phyloP scores from a whole-genome alignment of 2,888 invertebrate species.

The Caenorhabditis angaria region DNA sequence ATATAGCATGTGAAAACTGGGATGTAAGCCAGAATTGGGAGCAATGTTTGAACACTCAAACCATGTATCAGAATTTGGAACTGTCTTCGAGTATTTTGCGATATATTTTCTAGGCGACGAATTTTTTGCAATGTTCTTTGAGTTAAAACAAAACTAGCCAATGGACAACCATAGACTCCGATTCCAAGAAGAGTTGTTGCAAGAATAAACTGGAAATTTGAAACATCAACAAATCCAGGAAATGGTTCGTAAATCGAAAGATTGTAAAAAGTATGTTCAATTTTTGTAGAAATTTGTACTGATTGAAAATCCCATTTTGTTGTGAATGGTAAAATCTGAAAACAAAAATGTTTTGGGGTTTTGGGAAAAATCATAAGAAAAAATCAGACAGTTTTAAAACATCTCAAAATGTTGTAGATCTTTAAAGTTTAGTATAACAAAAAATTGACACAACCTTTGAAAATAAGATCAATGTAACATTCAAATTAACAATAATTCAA shows the following conservation, averaged over 20 bases:
- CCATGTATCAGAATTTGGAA: constrained; percentile 10
- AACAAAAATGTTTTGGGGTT: no score
- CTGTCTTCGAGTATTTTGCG: background rate
- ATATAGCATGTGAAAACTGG: constrained; percentile 33
- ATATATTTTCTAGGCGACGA: background rate
- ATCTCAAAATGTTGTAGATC: background rate
- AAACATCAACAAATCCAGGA: background rate
- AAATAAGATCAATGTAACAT: no score
- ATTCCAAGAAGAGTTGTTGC: background rate
- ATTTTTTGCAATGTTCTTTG: background rate
- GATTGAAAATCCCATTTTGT: background rate
- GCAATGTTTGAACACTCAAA: constrained; percentile 27
- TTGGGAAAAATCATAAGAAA: no score
- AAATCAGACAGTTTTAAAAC: background rate
- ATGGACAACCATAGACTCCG: background rate
- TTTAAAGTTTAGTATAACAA: no score
- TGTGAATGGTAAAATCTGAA: background rate
- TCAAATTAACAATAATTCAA: no score
- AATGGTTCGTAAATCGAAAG: background rate
- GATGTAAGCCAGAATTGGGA: constrained; percentile 34
- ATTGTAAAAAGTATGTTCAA: background rate
- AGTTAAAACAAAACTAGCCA: background rate
- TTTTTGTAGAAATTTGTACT: background rate
- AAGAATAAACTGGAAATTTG: background rate
- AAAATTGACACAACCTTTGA: no score